These are phyloP conservation scores for Platycheirus albimanus DNA, from an alignment of 2,888 invertebrate species.

Conservation along the genomic window DNA sequence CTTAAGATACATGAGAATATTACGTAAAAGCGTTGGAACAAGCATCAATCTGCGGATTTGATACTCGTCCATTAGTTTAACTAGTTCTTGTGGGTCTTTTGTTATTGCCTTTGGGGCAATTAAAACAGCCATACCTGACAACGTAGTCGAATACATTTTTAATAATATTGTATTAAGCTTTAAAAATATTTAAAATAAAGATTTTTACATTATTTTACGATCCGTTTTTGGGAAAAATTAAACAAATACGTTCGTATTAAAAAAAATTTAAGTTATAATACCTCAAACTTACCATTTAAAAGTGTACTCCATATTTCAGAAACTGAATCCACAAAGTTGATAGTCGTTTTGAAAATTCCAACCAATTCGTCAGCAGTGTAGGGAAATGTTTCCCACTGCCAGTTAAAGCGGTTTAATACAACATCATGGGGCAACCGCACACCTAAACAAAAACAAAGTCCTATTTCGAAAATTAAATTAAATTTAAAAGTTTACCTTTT, in stretches of 20 bases:
- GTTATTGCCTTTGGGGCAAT: slow-evolving; percentile 90
- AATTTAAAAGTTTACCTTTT: slow-evolving; percentile 85
- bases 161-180: too few species aligned
- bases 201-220: too few species aligned
- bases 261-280: neutral
- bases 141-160: too few species aligned
- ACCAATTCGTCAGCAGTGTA: slow-evolving; percentile 86
- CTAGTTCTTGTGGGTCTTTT: slow-evolving; percentile 90
- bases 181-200: too few species aligned
- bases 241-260: too few species aligned
- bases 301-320: slow-evolving; percentile 94
- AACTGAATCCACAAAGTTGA: slow-evolving; percentile 95
- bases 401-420: slow-evolving; percentile 91
- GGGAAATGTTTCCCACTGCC: slow-evolving; percentile 94
- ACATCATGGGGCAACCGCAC: slow-evolving; percentile 91
- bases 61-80: slow-evolving; percentile 87
- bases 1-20: slow-evolving; percentile 89
- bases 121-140: slow-evolving; percentile 86
- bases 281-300: slow-evolving; percentile 85
- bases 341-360: slow-evolving; percentile 94
- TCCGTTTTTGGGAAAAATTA: too few species aligned
- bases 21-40: slow-evolving; percentile 91
- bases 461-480: neutral
- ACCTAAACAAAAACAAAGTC: too few species aligned
- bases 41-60: slow-evolving; percentile 91